Evolutionary conservation across 1,140 invertebrate genomes (phyloP), one percentile per base, ranked within the genome.

Genomic region (Globodera ellingtonae): DNA sequence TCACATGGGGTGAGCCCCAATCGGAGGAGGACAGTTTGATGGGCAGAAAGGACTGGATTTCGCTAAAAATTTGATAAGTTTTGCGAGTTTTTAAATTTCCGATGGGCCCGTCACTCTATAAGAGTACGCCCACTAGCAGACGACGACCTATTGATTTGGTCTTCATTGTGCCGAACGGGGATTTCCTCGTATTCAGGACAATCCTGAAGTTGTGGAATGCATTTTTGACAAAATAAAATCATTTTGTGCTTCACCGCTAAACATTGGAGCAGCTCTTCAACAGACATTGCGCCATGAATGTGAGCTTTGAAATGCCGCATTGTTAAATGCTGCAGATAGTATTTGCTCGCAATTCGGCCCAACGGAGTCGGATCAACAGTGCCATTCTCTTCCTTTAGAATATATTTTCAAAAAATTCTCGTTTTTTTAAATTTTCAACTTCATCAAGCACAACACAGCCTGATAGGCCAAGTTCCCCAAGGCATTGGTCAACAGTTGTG

Each of bases 161-260:
- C 97, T 91, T 99, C 98, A 90, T 99, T 99, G 89, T 99, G 98
- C 72, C 98, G 92, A 8, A 99, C 97, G 0, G 98, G 98, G 70
- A 99, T 91, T 87, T 97, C 93, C 73, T 93, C 93, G 88, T 97
- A 99, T 89, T 99, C 97, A 81, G 95, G 91, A 18, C 93, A 93
- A 89, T 95, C 93, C 91, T 91, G 83, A 48, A 89, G 35, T 35
- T 35, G 35, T 52, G 56, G 86, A 79, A 66, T 8, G 44, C 13
- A 83, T n/a, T 84, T 35, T 35, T 2, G 35, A 35, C 35, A 69
- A 72, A 72, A 15, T 5, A 47, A 44, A 80, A 21, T 24, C 81
- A 6, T 80, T 48, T 44, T 15, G 73, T 6, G 21, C 21, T 21
- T 59, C 79, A 91, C 90, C 69, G 94, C 93, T 81, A 99, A 91